Evolutionary conservation across 2,797 vertebrate species (phyloP).

Genomic region (Manis crassicaudata): DNA sequence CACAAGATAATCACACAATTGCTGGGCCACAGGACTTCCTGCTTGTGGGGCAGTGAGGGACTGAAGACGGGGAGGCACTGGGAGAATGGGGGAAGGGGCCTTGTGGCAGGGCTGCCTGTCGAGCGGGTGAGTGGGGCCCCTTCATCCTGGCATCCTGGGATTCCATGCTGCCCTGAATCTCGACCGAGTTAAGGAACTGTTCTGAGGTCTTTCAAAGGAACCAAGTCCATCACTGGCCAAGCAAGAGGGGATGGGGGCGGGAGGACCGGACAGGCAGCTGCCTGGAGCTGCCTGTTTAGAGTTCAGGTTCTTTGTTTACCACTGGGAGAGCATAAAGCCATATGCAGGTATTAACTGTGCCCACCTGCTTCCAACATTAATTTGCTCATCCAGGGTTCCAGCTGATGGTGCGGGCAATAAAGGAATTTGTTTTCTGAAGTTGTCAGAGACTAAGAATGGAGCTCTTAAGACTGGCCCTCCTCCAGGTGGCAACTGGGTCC

Average conservation of each 20-base stretch:
- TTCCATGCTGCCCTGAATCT: not conserved
- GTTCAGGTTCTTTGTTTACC: slow-evolving; percentile 41
- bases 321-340: rapidly evolving
- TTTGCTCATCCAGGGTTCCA: not conserved
- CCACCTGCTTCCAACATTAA: slow-evolving; percentile 40
- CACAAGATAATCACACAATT: not conserved
- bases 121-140: not conserved
- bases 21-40: not conserved
- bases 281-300: not conserved
- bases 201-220: not conserved
- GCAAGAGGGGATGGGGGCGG: not conserved
- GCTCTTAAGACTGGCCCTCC: not conserved
- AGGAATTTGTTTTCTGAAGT: slow-evolving; percentile 44
- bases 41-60: not conserved
- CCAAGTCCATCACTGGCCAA: not conserved
- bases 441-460: not conserved
- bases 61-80: not conserved
- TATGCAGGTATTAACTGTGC: not conserved
- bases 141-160: not conserved
- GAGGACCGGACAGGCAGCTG: rapidly evolving
- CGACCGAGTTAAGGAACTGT: no score
- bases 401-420: not conserved
- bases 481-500: not conserved
- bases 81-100: not conserved
- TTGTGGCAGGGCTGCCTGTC: not conserved